Base-by-base conservation (phyloP, 2,113 vertebrate species). In the Amia ocellicauda region DNA sequence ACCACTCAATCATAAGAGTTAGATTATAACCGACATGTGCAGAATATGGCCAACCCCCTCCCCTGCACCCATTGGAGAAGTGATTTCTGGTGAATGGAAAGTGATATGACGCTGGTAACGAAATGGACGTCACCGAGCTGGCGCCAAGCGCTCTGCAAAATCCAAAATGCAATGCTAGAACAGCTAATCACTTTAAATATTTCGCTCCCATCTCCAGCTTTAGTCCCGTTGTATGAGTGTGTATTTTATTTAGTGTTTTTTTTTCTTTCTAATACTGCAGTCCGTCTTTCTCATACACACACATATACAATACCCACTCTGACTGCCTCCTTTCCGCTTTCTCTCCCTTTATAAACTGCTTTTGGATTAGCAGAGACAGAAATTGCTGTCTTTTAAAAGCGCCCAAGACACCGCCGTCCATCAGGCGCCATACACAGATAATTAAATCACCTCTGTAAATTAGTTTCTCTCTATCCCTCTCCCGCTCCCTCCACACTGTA, bases 81-180 rank as follows among this genome's bases (percentile, higher is more conserved):
- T 67, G 74, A 79, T 67, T 66, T 76, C 67, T 66, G 71, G 78
- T 72, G 72, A 77, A 71, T 54, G 78, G 72, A 76, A 67, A 79
- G 73, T 58, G 69, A 74, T 78, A 75, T 66, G 81, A 74, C 82
- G 74, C 74, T 65, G 74, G 74, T 69, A 81, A 77, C 80, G 78
- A 62, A 70, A 70, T 81, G 79, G 79, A 80, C 69, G 79, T 78
- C 78, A 80, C 68, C 62, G 75, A 71, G 52, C 87, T 80, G 89
- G 87, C 86, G 87, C 88, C 88, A 81, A 79, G 74, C 68, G 73
- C 82, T 86, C 88, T 88, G 83, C 83, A 79, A 77, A 8, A 75
- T 83, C 83, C 10, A 84, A 85, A 84, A 84, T 73, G 80, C 80
- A 73, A 78, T 74, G 84, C 79, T 84, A 78, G 80, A 77, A 70